Evolutionary conservation across 1,140 invertebrate genomes (phyloP).

Genomic region (Euwallacea similis): DNA sequence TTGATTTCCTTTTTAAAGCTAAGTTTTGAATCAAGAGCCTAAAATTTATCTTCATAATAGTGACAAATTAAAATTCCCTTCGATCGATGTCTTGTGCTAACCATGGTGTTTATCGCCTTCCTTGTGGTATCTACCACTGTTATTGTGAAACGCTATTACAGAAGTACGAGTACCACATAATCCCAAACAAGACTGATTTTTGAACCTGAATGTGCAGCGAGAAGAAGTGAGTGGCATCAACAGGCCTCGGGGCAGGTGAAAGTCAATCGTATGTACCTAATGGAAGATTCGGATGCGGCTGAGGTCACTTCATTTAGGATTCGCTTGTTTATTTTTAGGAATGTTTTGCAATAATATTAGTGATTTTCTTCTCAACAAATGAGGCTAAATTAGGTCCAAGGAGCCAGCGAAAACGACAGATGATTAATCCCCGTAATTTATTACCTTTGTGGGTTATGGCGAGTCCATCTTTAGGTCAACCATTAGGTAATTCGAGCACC

Average conservation of each 20-base stretch:
- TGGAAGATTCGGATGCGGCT: not conserved
- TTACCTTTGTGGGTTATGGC: not conserved
- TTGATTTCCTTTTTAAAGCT: too few relatives aligned
- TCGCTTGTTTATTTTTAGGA: not conserved
- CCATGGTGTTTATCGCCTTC: not conserved
- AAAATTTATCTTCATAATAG: not conserved
- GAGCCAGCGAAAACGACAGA: not conserved
- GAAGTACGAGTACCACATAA: constrained; percentile 1
- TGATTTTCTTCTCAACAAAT: not conserved
- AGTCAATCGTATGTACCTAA: not conserved
- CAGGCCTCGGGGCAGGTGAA: constrained; percentile 5
- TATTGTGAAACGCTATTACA: not conserved
- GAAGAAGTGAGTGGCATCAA: constrained; percentile 17
- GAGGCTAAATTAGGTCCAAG: not conserved
- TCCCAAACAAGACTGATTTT: constrained; percentile 1
- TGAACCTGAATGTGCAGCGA: constrained; percentile 14
- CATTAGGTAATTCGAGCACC: not conserved
- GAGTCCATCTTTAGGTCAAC: not conserved
- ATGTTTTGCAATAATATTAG: not conserved
- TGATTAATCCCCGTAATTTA: not conserved
- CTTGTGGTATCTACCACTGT: not conserved
- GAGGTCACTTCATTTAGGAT: not conserved
- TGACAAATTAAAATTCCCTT: too few relatives aligned
- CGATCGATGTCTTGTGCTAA: not conserved
- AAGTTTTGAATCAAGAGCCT: not conserved